Base-by-base conservation (phyloP, 2,888 invertebrate genomes). In the Cenopis cana region DNA sequence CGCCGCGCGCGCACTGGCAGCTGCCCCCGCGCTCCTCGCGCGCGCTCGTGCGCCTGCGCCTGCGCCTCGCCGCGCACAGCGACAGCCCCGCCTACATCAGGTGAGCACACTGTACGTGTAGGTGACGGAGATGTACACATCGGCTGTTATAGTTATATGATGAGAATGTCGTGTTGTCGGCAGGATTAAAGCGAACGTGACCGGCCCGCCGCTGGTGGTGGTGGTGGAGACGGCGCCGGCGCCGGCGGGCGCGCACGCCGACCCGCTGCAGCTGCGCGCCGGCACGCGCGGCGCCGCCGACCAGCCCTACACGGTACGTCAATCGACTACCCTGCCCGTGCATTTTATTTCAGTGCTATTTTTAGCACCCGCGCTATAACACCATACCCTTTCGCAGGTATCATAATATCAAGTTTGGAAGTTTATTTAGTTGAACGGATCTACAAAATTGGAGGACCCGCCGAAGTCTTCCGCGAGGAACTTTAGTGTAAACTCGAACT, bases 171-270 rank as follows among this genome's bases (percentile, higher is more conserved):
- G 11, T 18, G n/a, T 46, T 24, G 24, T 24, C 4, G 24, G 33
- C 81, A 89, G 89, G 54, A 85, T 90, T 59, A 86, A 86, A 74
- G 87, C 85, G 66, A 84, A 88, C 83, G 79, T 85, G 73, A 84
- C 86, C 67, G 89, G 88, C 73, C 88, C 86, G 78, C 87, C 83
- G 76, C 84, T 92, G 79, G 85, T 92, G 80, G 83, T 92, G 82
- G 82, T 81, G 72, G 91, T 92, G 81, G 90, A 90, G 84, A 90
- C 91, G 78, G 78, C 80, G 72, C 75, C 78, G 70, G 86, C 81
- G 76, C 74, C 89, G 72, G 73, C 88, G 68, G 90, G 90, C 74
- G 87, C 85, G 82, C 82, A 80, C 87, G 83, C 85, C 73, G 76
- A 78, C 69, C 90, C 91, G 76, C 81, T 84, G 82, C 89, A 89